phyloP scores from a whole-genome alignment of 2,113 vertebrate genomes.

The Lichenostomus cassidix region DNA sequence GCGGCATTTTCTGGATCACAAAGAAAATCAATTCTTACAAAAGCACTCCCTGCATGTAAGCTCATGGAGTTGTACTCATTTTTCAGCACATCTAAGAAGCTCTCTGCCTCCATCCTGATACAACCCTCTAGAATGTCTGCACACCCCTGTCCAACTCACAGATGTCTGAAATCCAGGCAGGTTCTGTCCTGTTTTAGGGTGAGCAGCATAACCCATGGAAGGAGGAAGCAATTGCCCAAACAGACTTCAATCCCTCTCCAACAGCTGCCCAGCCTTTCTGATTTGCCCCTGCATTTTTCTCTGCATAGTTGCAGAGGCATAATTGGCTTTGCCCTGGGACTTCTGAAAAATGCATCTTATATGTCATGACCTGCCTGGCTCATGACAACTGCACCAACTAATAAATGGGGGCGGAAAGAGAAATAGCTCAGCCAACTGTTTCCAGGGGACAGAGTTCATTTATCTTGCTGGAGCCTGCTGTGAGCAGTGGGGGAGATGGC shows the following conservation, averaged over 20 bases:
- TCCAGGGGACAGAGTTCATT: constrained; percentile 32
- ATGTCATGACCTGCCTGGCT: constrained; percentile 59
- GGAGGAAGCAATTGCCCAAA: neutral
- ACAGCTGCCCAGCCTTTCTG: constrained; percentile 22
- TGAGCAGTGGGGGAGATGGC: neutral
- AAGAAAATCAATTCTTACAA: neutral
- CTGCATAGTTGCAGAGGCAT: constrained; percentile 27
- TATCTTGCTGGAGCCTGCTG: constrained; percentile 19
- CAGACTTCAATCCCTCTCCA: neutral
- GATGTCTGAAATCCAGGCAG: neutral
- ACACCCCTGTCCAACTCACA: neutral
- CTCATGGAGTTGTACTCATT: neutral
- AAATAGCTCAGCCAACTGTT: constrained; percentile 65
- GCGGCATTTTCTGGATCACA: neutral
- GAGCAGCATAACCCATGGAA: neutral
- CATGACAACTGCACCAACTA: constrained; percentile 50
- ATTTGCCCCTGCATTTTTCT: constrained; percentile 35
- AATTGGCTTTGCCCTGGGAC: constrained; percentile 29
- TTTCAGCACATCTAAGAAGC: neutral
- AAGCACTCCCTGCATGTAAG: neutral
- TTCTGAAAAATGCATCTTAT: constrained; percentile 54
- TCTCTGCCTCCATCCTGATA: neutral
- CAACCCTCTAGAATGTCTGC: neutral
- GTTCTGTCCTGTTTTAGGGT: neutral
- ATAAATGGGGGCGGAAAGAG: constrained; percentile 47